A percentile compares a stretch with the other conserved stretches of the same genome.
phyloP scores from a whole-genome alignment of 2,113 vertebrate species.

The Helogale parvula region DNA sequence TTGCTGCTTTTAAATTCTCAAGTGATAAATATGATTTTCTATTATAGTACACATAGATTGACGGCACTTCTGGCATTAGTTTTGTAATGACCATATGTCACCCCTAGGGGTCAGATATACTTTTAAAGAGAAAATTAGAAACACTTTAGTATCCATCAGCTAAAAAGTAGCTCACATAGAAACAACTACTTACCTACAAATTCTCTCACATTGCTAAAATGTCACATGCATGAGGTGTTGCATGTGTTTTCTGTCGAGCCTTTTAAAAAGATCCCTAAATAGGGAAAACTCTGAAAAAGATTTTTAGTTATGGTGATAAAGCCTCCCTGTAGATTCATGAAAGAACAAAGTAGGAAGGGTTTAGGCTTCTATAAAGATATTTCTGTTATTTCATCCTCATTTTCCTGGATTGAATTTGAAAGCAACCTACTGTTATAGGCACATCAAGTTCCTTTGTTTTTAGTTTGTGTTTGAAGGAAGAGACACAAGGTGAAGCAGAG shows the following conservation, averaged over 20 bases:
- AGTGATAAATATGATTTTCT: slow-evolving; percentile 32
- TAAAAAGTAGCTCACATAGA: slow-evolving; percentile 11
- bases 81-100: slow-evolving; percentile 59
- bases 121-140: slow-evolving; percentile 64
- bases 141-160: not conserved
- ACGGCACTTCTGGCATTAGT: not conserved
- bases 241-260: not conserved
- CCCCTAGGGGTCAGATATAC: slow-evolving; percentile 54
- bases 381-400: not conserved
- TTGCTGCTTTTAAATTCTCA: slow-evolving; percentile 35
- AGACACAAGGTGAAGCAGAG: not conserved
- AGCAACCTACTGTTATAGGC: not conserved
- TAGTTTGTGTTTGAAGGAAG: slow-evolving; percentile 12
- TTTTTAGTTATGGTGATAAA: not conserved
- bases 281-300: not conserved
- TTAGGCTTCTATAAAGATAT: not conserved
- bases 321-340: not conserved
- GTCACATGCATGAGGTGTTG: not conserved
- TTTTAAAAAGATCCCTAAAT: not conserved
- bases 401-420: slow-evolving; percentile 19
- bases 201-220: slow-evolving; percentile 15
- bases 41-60: not conserved
- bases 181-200: slow-evolving; percentile 44
- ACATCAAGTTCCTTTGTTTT: not conserved
- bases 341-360: not conserved